Percentiles rank a stretch among this genome's conserved stretches.
Evolutionary conservation across 2,888 invertebrate genomes (phyloP).

Genomic region (Sarcophaga carnaria): DNA sequence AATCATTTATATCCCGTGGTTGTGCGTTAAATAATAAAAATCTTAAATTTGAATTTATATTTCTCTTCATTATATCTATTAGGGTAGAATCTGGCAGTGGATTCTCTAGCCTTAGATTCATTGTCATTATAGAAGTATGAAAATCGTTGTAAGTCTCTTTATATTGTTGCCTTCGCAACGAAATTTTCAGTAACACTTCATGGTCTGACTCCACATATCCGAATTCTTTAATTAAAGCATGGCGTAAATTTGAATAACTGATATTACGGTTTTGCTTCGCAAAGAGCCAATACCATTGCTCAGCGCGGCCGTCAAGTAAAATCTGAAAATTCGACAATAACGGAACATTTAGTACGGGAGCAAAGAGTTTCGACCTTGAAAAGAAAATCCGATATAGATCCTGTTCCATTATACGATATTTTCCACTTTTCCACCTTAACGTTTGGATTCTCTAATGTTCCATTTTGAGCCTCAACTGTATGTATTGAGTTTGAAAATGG

Average conservation of each 20-base stretch:
- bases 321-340: conserved; percentile 19
- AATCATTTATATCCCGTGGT: no score
- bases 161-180: conserved; percentile 10
- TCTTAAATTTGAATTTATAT: neutral
- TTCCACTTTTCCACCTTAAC: conserved; percentile 7
- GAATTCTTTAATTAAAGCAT: conserved; percentile 23
- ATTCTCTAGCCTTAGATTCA: conserved; percentile 1
- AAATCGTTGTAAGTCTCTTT: conserved; percentile 20
- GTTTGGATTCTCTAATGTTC: neutral
- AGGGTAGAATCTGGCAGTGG: conserved; percentile 11
- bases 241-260: neutral
- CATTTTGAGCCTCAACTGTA: neutral
- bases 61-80: neutral
- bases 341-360: conserved; percentile 10
- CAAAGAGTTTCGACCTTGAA: conserved; percentile 22
- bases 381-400: conserved; percentile 22
- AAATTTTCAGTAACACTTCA: conserved; percentile 24
- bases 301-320: neutral
- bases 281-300: conserved; percentile 23
- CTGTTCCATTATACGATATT: neutral
- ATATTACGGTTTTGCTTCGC: conserved; percentile 21
- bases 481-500: neutral
- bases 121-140: conserved; percentile 5
- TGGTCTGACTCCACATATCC: conserved; percentile 17
- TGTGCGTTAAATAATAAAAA: no score